Percentiles rank a stretch among this genome's conserved stretches.
phyloP scores from a whole-genome alignment of 2,888 invertebrate species.

The Ophion costatus region DNA sequence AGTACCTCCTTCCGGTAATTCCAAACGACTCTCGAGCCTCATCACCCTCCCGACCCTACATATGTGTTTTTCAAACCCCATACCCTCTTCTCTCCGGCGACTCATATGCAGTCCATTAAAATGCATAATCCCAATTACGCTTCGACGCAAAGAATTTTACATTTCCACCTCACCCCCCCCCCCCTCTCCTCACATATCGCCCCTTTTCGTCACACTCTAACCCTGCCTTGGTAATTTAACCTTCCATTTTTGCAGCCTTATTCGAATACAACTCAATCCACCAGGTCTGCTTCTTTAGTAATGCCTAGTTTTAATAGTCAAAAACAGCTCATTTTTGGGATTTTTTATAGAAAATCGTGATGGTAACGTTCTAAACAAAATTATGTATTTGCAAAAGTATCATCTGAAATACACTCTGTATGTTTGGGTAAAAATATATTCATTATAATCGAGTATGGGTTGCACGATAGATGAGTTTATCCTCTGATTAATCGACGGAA shows the following conservation, averaged over 20 bases:
- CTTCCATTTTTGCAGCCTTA: neutral
- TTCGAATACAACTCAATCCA: neutral
- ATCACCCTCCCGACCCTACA: neutral
- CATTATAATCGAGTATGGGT: too few species aligned
- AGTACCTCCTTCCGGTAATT: slow-evolving; percentile 15
- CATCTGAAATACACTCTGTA: too few species aligned
- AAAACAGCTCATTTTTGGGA: too few species aligned
- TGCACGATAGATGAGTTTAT: too few species aligned
- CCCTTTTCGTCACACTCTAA: neutral
- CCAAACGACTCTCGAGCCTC: slow-evolving; percentile 9
- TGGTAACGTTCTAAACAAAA: too few species aligned
- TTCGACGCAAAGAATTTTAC: neutral
- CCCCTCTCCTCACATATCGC: neutral
- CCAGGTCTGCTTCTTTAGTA: too few species aligned
- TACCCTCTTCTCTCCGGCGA: neutral
- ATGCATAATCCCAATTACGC: slow-evolving; percentile 2
- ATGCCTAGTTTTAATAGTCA: too few species aligned
- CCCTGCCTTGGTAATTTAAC: neutral
- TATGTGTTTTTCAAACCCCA: neutral
- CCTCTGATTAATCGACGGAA: too few species aligned
- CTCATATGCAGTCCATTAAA: neutral
- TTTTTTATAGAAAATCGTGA: too few species aligned
- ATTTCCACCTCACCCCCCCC: neutral
- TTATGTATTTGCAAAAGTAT: too few species aligned
- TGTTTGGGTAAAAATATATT: too few species aligned